Percentiles rank a stretch among this genome's conserved stretches.
Evolutionary conservation across 1,140 invertebrate genomes (phyloP).

Genomic region (Lepidurus arcticus): DNA sequence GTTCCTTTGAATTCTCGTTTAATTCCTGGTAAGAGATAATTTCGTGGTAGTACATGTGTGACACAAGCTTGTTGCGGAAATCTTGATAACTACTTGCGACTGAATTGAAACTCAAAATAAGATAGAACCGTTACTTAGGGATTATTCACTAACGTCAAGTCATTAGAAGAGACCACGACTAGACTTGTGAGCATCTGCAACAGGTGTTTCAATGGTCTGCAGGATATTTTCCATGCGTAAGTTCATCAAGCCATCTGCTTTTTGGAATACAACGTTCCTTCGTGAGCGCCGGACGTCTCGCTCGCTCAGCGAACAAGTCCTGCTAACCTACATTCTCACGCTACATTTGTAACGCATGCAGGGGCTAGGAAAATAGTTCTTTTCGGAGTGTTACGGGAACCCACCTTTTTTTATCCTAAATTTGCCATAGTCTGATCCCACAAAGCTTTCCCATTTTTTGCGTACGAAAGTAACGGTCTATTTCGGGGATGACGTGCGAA

Average conservation of each 20-base stretch:
- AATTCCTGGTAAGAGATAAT: neutral
- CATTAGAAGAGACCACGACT: neutral
- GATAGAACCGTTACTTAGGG: neutral
- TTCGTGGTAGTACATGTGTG: neutral
- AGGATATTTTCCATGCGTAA: neutral
- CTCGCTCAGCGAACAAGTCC: conserved; percentile 9
- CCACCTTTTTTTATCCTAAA: neutral
- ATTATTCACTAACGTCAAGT: neutral
- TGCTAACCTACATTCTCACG: conserved; percentile 21
- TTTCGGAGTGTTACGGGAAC: neutral
- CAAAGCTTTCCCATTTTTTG: too few species aligned
- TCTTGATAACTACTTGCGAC: too few species aligned
- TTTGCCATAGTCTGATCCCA: too few species aligned
- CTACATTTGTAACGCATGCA: conserved; percentile 15
- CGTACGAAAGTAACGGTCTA: neutral
- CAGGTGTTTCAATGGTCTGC: conserved; percentile 11
- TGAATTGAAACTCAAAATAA: neutral
- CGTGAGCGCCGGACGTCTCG: neutral
- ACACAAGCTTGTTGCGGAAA: too few species aligned
- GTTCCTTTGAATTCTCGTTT: neutral
- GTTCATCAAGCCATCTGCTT: conserved; percentile 14
- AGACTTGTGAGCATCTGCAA: neutral
- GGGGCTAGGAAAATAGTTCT: neutral
- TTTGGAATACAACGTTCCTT: neutral
- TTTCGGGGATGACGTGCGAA: neutral